These are phyloP conservation scores for Eulemur mongoz DNA, from an alignment of 2,797 vertebrate species.

Conservation along the genomic window DNA sequence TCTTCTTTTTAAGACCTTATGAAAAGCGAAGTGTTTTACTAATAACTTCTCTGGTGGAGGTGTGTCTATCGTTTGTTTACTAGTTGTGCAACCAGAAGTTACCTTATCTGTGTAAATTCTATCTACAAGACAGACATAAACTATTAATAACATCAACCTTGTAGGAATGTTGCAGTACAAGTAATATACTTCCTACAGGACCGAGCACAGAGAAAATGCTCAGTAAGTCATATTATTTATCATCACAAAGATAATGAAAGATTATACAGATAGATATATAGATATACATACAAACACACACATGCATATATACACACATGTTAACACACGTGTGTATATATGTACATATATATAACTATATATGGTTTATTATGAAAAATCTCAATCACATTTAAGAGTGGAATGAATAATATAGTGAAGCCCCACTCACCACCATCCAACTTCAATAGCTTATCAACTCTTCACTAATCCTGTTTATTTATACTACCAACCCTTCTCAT, in stretches of 20 bases:
- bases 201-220: not conserved
- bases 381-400: not conserved
- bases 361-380: not conserved
- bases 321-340: fast-evolving
- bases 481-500: not conserved
- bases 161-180: not conserved
- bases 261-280: not conserved
- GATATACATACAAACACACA: not conserved
- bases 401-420: not conserved
- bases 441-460: not conserved
- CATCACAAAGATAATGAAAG: not conserved
- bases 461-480: not conserved
- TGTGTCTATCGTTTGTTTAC: not conserved
- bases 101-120: not conserved
- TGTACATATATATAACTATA: not conserved
- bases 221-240: not conserved
- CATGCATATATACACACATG: not conserved
- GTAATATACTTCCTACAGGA: not conserved
- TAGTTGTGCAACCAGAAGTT: not conserved
- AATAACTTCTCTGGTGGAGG: not conserved
- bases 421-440: not conserved
- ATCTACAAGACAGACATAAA: not conserved
- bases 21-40: slow-evolving; percentile 1
- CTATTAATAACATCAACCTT: not conserved
- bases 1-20: not conserved